These are phyloP conservation scores for Antitype chi DNA, from an alignment of 2,888 invertebrate genomes.

Conservation along the genomic window DNA sequence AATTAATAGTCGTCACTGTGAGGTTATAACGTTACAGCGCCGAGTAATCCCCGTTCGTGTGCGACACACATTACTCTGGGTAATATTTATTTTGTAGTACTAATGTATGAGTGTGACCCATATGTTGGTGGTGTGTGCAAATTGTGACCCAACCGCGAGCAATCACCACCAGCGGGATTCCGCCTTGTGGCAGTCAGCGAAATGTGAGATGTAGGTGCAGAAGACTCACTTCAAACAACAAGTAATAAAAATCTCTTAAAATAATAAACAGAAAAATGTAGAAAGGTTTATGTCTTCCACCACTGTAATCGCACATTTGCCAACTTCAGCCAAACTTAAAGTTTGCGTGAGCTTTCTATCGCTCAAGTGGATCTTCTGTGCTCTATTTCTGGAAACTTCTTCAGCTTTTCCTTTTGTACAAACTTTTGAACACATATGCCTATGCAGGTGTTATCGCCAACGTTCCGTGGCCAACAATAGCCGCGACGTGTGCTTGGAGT, in stretches of 20 bases:
- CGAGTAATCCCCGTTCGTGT: constrained; percentile 67
- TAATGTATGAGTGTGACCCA: constrained; percentile 61
- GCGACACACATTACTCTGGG: constrained; percentile 62
- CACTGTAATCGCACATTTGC: not conserved
- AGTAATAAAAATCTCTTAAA: not conserved
- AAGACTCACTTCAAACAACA: constrained; percentile 3
- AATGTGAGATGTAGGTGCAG: not conserved
- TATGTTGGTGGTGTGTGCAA: constrained; percentile 53
- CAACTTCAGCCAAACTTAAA: not conserved
- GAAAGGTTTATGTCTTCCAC: not conserved
- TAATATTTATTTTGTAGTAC: constrained; percentile 63
- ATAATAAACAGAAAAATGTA: not conserved
- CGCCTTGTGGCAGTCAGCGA: constrained; percentile 7
- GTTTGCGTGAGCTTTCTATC: not conserved
- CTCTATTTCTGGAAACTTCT: not conserved
- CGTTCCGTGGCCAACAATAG: constrained; percentile 9
- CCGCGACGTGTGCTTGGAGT: constrained; percentile 11
- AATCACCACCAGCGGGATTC: constrained; percentile 7
- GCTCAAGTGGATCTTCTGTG: constrained; percentile 3
- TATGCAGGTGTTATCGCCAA: constrained; percentile 34
- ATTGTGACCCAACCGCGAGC: constrained; percentile 24
- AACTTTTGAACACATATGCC: constrained; percentile 46
- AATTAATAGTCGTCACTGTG: constrained; percentile 66
- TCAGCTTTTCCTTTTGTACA: constrained; percentile 33
- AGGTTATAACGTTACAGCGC: constrained; percentile 54